phyloP scores from a whole-genome alignment of 1,140 invertebrate species.

The Hyles vespertilio region DNA sequence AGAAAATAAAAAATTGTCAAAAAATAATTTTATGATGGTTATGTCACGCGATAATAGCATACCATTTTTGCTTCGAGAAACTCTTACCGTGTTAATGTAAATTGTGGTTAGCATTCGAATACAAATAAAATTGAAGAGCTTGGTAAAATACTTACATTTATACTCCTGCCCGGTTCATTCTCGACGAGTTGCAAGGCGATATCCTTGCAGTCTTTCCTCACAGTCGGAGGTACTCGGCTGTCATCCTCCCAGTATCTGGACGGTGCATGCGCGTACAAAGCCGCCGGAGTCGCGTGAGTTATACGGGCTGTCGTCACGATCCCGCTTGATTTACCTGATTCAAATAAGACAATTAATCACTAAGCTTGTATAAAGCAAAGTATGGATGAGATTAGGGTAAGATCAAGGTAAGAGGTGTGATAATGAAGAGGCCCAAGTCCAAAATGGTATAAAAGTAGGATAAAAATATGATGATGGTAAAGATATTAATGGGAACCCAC shows the following conservation, averaged over 20 bases:
- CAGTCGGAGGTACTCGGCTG: constrained; percentile 62
- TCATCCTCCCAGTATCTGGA: constrained; percentile 89
- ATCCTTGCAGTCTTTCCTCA: constrained; percentile 69
- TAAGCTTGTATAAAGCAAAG: too few species aligned
- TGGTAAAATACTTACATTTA: constrained; percentile 57
- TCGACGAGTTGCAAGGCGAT: constrained; percentile 80
- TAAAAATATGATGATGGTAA: too few species aligned
- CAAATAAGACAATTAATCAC: neutral
- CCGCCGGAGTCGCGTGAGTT: constrained; percentile 85
- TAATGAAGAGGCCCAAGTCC: too few species aligned
- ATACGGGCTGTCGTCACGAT: constrained; percentile 85
- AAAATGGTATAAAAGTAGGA: too few species aligned
- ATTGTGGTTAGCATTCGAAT: neutral
- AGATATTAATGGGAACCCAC: too few species aligned
- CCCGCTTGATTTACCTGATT: constrained; percentile 71
- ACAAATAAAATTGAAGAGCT: too few species aligned
- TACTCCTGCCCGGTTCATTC: constrained; percentile 74
- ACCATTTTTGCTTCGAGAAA: too few species aligned
- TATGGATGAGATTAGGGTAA: too few species aligned
- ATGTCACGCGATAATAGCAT: too few species aligned
- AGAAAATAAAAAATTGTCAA: too few species aligned
- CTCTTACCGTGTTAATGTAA: neutral
- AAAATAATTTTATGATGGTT: too few species aligned
- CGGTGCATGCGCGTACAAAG: constrained; percentile 86
- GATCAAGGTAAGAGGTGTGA: too few species aligned